Percentiles rank a stretch among this genome's conserved stretches.
Evolutionary conservation across 2,888 invertebrate species (phyloP).

Genomic region (Bombylius major): DNA sequence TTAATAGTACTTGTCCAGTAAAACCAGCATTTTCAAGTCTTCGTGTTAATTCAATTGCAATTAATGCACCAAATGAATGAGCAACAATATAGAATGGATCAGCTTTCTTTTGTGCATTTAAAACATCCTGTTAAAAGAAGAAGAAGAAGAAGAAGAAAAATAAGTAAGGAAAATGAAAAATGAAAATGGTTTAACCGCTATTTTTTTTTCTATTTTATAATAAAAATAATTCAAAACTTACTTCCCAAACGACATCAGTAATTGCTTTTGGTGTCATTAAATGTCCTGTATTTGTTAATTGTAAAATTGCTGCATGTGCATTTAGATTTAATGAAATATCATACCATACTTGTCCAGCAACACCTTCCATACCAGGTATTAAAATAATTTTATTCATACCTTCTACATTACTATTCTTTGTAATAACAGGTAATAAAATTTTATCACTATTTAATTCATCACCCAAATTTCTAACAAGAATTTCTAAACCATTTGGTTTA

Average conservation of each 20-base stretch:
- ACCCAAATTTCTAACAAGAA: slow-evolving; percentile 48
- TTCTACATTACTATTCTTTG: slow-evolving; percentile 33
- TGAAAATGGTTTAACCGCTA: neutral
- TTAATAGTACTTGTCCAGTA: slow-evolving; percentile 50
- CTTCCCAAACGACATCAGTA: slow-evolving; percentile 23
- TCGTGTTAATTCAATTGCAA: slow-evolving; percentile 64
- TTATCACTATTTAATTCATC: slow-evolving; percentile 44
- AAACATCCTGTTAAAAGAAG: slow-evolving; percentile 41
- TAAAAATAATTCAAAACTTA: slow-evolving; percentile 12
- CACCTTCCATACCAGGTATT: slow-evolving; percentile 58
- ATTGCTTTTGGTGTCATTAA: slow-evolving; percentile 23
- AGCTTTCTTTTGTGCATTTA: slow-evolving; percentile 41
- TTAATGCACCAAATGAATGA: slow-evolving; percentile 76
- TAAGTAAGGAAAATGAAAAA: neutral
- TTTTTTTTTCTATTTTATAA: too few species aligned
- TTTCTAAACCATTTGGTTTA: slow-evolving; percentile 39
- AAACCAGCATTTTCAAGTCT: slow-evolving; percentile 55
- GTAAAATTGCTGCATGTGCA: slow-evolving; percentile 25
- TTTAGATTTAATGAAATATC: slow-evolving; percentile 23
- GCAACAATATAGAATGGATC: slow-evolving; percentile 64
- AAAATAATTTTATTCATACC: slow-evolving; percentile 30
- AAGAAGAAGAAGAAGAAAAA: slow-evolving; percentile 14
- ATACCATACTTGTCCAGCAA: slow-evolving; percentile 38
- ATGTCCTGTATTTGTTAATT: slow-evolving; percentile 25
- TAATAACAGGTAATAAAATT: slow-evolving; percentile 42